Percentiles rank a stretch among this genome's conserved stretches.
Conservation (phyloP, 1,140 invertebrate species). For the Macrobrachium rosenbergii region DNA sequence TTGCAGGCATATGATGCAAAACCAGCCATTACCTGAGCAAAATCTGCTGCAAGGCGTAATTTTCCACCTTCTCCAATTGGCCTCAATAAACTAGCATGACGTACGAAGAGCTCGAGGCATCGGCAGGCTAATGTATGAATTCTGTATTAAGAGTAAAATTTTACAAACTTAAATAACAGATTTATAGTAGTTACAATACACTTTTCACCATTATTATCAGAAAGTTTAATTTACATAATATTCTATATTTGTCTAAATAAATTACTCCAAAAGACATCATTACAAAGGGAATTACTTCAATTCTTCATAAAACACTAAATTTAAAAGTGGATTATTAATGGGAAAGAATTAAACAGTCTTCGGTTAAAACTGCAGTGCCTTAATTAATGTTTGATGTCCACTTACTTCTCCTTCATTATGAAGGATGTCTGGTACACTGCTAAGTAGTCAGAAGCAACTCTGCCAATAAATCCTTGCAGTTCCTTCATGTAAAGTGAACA, state of each 20-base stretch:
- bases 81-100: conserved; percentile 86
- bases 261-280: not conserved
- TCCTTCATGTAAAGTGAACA: conserved; percentile 94
- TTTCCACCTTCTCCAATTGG: conserved; percentile 85
- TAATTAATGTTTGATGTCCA: conserved; percentile 14
- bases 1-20: not conserved
- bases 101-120: conserved; percentile 88
- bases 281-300: not conserved
- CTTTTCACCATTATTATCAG: too few relatives aligned
- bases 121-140: conserved; percentile 79
- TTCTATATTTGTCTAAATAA: not conserved
- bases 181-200: not conserved
- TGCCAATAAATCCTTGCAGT: conserved; percentile 86
- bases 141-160: conserved; percentile 73
- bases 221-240: too few relatives aligned
- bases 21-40: conserved; percentile 47
- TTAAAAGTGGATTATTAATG: not conserved
- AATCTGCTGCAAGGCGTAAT: conserved; percentile 79
- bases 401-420: conserved; percentile 76
- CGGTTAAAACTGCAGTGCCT: too few relatives aligned
- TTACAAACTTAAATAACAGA: conserved; percentile 62
- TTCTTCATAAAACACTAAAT: not conserved
- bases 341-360: too few relatives aligned
- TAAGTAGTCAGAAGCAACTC: conserved; percentile 83
- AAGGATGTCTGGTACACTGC: conserved; percentile 80